Conservation (phyloP, 2,888 invertebrate species). For the Onchidella celtica region DNA sequence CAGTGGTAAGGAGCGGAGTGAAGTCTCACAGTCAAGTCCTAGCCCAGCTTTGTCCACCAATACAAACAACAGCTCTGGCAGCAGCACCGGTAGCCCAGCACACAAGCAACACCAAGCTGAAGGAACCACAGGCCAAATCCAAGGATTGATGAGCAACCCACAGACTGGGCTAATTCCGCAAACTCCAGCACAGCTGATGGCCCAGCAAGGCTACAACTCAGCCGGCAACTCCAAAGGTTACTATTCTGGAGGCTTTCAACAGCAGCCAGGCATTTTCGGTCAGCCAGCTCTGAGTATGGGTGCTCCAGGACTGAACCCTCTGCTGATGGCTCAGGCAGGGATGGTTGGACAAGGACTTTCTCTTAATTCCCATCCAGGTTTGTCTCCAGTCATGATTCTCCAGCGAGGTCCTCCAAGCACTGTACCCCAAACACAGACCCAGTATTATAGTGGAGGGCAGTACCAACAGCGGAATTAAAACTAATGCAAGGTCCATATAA, state of each 20-base stretch:
- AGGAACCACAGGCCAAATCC: neutral
- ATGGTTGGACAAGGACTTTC: conserved; percentile 42
- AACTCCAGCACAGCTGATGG: conserved; percentile 14
- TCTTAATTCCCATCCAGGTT: conserved; percentile 57
- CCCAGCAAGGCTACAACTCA: conserved; percentile 19
- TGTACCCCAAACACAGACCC: conserved; percentile 48
- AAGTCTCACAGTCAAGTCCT: conserved; percentile 33
- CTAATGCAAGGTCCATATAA: too few species aligned
- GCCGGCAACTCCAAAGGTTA: conserved; percentile 20
- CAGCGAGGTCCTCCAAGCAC: conserved; percentile 59
- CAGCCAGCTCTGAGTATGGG: conserved; percentile 54
- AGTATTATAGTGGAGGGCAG: conserved; percentile 45
- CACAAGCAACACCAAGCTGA: conserved; percentile 26
- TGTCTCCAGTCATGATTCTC: conserved; percentile 67
- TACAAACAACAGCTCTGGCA: conserved; percentile 26
- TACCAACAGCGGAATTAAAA: conserved; percentile 34
- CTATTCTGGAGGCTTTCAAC: conserved; percentile 25
- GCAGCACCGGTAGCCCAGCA: conserved; percentile 26
- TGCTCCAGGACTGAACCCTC: conserved; percentile 47
- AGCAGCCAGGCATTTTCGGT: conserved; percentile 40
- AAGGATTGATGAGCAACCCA: neutral
- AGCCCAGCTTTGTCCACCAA: conserved; percentile 39
- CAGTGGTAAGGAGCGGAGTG: conserved; percentile 18
- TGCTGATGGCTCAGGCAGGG: conserved; percentile 32
- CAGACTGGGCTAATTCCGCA: conserved; percentile 23